phyloP scores from a whole-genome alignment of 2,797 vertebrate species.

The Clarias laeviceps region DNA sequence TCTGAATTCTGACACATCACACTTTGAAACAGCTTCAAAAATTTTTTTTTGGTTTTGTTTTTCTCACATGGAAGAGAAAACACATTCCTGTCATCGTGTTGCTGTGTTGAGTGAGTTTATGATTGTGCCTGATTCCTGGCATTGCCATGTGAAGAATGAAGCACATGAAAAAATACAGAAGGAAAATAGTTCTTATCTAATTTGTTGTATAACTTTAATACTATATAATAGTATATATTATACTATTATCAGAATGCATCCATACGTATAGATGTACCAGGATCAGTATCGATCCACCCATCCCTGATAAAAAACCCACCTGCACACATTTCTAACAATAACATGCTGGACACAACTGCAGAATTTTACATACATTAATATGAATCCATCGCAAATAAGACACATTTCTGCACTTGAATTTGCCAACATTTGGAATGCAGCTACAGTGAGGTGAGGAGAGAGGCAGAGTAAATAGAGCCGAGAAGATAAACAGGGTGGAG shows the following conservation, averaged over 20 bases:
- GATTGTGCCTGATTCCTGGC: neutral
- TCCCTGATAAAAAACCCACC: neutral
- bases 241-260: neutral
- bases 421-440: neutral
- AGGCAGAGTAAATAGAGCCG: constrained; percentile 16
- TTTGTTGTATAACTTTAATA: neutral
- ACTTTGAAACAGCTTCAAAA: neutral
- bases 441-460: neutral
- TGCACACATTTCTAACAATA: neutral
- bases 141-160: neutral
- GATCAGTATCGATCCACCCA: constrained; percentile 2
- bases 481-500: constrained; percentile 13
- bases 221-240: neutral
- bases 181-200: neutral
- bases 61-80: neutral
- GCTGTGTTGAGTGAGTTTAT: neutral
- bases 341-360: neutral
- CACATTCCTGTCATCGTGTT: neutral
- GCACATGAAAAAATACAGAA: neutral
- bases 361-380: neutral
- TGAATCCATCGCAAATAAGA: neutral
- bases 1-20: neutral
- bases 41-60: neutral
- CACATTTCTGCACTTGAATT: neutral
- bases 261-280: neutral